Base-by-base conservation (phyloP, 2,797 vertebrate genomes). In the Novumbra hubbsi region DNA sequence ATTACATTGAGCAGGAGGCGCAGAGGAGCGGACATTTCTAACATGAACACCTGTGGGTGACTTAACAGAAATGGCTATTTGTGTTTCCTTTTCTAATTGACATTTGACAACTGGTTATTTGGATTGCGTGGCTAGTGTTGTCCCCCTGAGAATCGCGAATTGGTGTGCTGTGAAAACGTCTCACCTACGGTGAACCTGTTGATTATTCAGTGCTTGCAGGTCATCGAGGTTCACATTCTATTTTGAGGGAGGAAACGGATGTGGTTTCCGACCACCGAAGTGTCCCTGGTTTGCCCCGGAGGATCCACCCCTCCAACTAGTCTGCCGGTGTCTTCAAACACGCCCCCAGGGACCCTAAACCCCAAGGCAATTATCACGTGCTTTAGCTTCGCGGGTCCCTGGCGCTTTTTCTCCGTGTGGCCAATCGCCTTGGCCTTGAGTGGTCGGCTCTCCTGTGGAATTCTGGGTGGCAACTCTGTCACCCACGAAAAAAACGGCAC, bases 391-490 rank as follows among this genome's bases (percentile, higher is more conserved):
- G 55, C 14, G 21, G 21, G 21, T 5, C 24, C 11, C 55, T 24
- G 55, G 9, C 55, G 9, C 21, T 60, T 60, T 60, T 60, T 9
- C 55, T 60, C 21, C 24, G 55, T 60, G 55, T 60, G 55, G 55
- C 55, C 86, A 76, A 85, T 88, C 75, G 24, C 77, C 78, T 90
- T 91, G 87, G 92, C 90, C 88, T 88, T 87, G 82, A n/a, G n/a
- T 87, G 77, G 80, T 86, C 80, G 49, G 87, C 74, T 82, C 74
- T 80, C 79, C 78, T 76, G 85, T 88, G 84, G 91, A 90, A 93
- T 95, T 95, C 92, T 96, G 95, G 94, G 95, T 96, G 95, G 95
- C 86, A 80, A 81, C 73, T 83, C 81, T 83, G 84, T 92, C 72
- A 83, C 83, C 77, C n/a, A 73, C 76, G 30, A 83, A 84, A 80